Conservation (phyloP, 2,113 vertebrate species). For the Oryzias curvinotus region DNA sequence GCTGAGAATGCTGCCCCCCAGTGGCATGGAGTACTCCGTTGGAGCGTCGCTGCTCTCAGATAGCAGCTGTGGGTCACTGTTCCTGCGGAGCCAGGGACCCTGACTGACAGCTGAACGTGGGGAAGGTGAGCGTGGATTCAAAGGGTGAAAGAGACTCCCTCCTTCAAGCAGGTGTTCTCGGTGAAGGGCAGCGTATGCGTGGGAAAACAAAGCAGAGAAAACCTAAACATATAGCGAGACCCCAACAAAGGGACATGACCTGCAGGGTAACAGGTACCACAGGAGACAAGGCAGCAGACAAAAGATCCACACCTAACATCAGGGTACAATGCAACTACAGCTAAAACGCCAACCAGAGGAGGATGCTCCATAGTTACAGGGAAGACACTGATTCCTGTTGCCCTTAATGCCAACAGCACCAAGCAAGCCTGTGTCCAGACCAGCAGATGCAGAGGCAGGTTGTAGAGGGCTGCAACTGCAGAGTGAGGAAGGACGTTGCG, state of each 20-base stretch:
- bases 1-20: constrained; percentile 71
- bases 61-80: constrained; percentile 77
- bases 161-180: constrained; percentile 85
- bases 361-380: constrained; percentile 78
- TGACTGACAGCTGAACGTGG: constrained; percentile 59
- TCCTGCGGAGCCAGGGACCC: constrained; percentile 75
- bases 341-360: constrained; percentile 77
- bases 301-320: constrained; percentile 81
- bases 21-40: constrained; percentile 74
- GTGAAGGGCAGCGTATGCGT: constrained; percentile 79
- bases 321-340: constrained; percentile 74
- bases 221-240: constrained; percentile 80
- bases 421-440: constrained; percentile 82
- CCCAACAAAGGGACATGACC: constrained; percentile 81
- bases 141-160: constrained; percentile 82
- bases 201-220: constrained; percentile 83
- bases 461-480: constrained; percentile 83
- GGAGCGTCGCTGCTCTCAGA: constrained; percentile 74
- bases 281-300: constrained; percentile 77
- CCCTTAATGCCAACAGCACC: constrained; percentile 80
- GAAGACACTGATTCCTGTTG: constrained; percentile 75
- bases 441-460: constrained; percentile 86
- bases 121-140: constrained; percentile 72
- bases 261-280: constrained; percentile 83
- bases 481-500: constrained; percentile 72